These are phyloP conservation scores for Gonioctena quinquepunctata DNA, from an alignment of 1,140 invertebrate species.

Conservation along the genomic window DNA sequence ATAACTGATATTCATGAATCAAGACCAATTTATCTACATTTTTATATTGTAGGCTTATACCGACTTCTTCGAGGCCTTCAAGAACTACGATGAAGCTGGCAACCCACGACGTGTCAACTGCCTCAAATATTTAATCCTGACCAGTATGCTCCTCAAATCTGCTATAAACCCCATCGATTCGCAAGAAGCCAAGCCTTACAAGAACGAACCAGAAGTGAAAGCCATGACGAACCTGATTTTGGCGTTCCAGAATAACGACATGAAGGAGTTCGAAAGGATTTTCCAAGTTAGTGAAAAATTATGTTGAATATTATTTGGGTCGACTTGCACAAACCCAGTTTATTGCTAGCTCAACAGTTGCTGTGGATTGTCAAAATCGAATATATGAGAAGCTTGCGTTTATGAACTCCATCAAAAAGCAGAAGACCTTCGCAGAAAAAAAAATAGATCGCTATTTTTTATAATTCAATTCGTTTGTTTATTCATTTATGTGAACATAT, in stretches of 20 bases:
- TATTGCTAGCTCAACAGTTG: too few species aligned
- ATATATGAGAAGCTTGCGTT: too few species aligned
- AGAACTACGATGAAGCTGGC: slow-evolving; percentile 99
- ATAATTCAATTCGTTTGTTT: too few species aligned
- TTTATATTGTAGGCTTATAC: slow-evolving; percentile 78
- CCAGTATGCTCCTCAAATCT: slow-evolving; percentile 99
- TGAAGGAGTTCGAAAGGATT: slow-evolving; percentile 97
- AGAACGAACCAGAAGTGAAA: slow-evolving; percentile 97
- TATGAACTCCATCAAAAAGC: too few species aligned
- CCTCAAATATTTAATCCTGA: slow-evolving; percentile 97
- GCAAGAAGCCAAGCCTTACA: slow-evolving; percentile 99
- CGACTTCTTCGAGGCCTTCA: slow-evolving; percentile 99
- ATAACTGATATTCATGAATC: too few species aligned
- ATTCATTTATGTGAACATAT: too few species aligned
- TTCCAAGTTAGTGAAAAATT: slow-evolving; percentile 84
- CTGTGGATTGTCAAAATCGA: too few species aligned
- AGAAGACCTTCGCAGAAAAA: too few species aligned
- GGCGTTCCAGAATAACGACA: slow-evolving; percentile 98
- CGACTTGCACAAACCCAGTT: too few species aligned
- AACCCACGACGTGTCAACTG: slow-evolving; percentile 94
- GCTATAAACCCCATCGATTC: slow-evolving; percentile 99
- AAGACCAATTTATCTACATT: too few species aligned
- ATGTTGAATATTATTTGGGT: too few species aligned
- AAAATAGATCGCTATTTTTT: too few species aligned
- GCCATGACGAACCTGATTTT: slow-evolving; percentile 98